Conservation (phyloP, 2,113 vertebrate genomes). For the Calonectris borealis region DNA sequence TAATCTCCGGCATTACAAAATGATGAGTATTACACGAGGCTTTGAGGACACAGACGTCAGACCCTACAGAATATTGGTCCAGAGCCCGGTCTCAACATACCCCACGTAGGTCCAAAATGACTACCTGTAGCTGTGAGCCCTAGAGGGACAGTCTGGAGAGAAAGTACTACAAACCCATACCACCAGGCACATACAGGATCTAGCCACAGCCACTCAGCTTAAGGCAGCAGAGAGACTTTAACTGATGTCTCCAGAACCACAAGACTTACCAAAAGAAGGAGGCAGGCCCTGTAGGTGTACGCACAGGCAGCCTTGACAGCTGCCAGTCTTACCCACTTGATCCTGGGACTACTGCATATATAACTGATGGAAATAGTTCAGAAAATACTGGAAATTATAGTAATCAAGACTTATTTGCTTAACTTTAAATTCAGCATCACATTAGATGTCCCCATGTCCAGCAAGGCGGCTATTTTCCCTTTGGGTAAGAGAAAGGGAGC, state of each 20-base stretch:
- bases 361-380: background rate
- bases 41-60: background rate
- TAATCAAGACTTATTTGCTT: background rate
- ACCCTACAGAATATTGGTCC: background rate
- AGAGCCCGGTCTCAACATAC: background rate
- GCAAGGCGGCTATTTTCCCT: background rate
- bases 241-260: background rate
- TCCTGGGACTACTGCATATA: background rate
- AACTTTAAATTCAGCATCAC: background rate
- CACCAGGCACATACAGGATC: background rate
- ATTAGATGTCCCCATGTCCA: background rate
- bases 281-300: background rate
- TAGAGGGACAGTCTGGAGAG: background rate
- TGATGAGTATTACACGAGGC: fast-evolving
- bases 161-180: background rate
- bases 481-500: background rate
- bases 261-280: background rate
- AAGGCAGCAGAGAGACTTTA: background rate
- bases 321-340: background rate
- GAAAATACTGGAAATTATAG: background rate
- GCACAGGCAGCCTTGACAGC: background rate
- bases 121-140: background rate
- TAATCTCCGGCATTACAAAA: background rate
- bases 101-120: background rate
- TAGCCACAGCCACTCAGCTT: background rate